These are phyloP conservation scores for Siphlonurus alternatus DNA, from an alignment of 2,888 invertebrate genomes.

Conservation along the genomic window DNA sequence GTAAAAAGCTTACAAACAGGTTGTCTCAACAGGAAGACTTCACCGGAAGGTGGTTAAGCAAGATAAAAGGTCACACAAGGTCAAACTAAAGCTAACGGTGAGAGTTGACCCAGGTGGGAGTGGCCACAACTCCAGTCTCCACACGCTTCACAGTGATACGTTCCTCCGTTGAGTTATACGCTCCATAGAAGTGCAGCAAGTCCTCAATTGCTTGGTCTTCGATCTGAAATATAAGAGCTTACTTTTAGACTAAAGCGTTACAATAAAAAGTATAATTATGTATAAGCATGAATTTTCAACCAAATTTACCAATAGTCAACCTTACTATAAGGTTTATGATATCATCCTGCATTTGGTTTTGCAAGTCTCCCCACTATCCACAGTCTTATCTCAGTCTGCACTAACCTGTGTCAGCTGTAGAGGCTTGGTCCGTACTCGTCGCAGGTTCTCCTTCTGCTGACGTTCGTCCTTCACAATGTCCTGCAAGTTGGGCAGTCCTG, in stretches of 20 bases:
- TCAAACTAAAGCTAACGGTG: no score
- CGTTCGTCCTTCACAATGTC: constrained; percentile 56
- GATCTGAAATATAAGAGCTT: constrained; percentile 38
- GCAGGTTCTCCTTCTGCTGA: constrained; percentile 50
- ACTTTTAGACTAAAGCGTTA: no score
- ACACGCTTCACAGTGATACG: constrained; percentile 51
- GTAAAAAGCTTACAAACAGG: no score
- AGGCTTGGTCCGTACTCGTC: constrained; percentile 54
- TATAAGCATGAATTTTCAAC: background rate
- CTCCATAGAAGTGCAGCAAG: constrained; percentile 53
- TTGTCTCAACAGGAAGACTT: no score
- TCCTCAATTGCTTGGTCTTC: constrained; percentile 79
- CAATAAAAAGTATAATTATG: background rate
- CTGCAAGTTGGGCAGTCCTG: background rate
- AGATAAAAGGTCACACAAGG: no score
- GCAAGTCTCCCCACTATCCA: no score
- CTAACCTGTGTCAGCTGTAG: constrained; percentile 56
- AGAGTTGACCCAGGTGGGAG: constrained; percentile 36
- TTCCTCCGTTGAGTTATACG: constrained; percentile 51
- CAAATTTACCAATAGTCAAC: no score
- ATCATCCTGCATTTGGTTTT: no score
- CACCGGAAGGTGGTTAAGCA: no score
- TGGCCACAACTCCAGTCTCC: constrained; percentile 33
- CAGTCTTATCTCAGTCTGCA: no score
- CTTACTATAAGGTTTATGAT: no score